phyloP scores from a whole-genome alignment of 2,113 vertebrate genomes.

The Rattus norvegicus region GRCr8 NC_086022.1:147089501-147090000 shows the following conservation, averaged over 20 bases:
- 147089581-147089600: neutral
- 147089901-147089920: slow-evolving; percentile 73
- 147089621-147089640: neutral
- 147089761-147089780: neutral
- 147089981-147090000: slow-evolving; percentile 57
- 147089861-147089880: slow-evolving; percentile 66
- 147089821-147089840: slow-evolving; percentile 69
- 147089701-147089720: neutral
- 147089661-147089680: neutral
- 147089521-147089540: neutral
- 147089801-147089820: slow-evolving; percentile 16
- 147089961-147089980: slow-evolving; percentile 65
- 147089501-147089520: neutral
- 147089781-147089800: neutral
- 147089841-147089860: slow-evolving; percentile 73
- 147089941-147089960: slow-evolving; percentile 53
- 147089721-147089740: neutral
- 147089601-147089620: neutral
- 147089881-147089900: slow-evolving; percentile 39
- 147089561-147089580: rapidly evolving
- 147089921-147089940: slow-evolving; percentile 68
- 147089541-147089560: neutral
- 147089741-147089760: neutral
- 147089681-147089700: neutral
- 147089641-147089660: neutral